phyloP scores from a whole-genome alignment of 1,140 invertebrate species.

The Euwallacea similis region DNA sequence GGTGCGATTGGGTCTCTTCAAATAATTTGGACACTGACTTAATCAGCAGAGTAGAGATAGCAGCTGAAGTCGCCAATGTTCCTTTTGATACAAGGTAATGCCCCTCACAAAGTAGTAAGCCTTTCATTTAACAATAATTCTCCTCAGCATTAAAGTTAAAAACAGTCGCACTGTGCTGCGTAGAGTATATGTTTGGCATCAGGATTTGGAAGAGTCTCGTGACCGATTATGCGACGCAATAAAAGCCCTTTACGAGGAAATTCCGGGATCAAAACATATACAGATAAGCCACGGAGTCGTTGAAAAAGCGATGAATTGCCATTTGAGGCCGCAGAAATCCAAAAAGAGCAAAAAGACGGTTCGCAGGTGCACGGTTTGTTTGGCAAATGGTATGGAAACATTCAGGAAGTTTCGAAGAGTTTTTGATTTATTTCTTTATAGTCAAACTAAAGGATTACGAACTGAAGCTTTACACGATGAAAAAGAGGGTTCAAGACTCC shows the following conservation, averaged over 20 bases:
- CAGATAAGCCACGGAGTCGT: slow-evolving; percentile 55
- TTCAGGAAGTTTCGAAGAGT: not conserved
- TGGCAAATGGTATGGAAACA: slow-evolving; percentile 52
- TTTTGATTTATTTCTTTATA: slow-evolving; percentile 10
- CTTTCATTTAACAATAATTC: not conserved
- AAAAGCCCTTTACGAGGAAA: slow-evolving; percentile 30
- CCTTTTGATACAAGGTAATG: slow-evolving; percentile 3
- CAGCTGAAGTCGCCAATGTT: slow-evolving; percentile 29
- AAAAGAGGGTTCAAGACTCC: slow-evolving; percentile 33
- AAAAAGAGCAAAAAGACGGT: slow-evolving; percentile 39
- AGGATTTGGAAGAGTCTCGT: slow-evolving; percentile 36
- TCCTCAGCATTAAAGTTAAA: slow-evolving; percentile 4
- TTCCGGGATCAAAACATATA: slow-evolving; percentile 33
- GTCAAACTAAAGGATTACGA: slow-evolving; percentile 59
- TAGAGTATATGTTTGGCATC: slow-evolving; percentile 40
- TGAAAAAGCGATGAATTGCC: slow-evolving; percentile 65
- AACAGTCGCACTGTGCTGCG: slow-evolving; percentile 29
- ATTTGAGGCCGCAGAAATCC: slow-evolving; percentile 58
- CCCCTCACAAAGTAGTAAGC: not conserved
- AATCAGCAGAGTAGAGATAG: slow-evolving; percentile 24
- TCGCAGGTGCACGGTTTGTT: slow-evolving; percentile 57
- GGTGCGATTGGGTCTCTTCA: slow-evolving; percentile 42
- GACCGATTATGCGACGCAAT: slow-evolving; percentile 27
- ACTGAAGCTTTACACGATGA: slow-evolving; percentile 55
- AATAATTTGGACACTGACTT: slow-evolving; percentile 40